These are phyloP conservation scores for Petroica traversi DNA, from an alignment of 2,113 vertebrate species.

Conservation along the genomic window DNA sequence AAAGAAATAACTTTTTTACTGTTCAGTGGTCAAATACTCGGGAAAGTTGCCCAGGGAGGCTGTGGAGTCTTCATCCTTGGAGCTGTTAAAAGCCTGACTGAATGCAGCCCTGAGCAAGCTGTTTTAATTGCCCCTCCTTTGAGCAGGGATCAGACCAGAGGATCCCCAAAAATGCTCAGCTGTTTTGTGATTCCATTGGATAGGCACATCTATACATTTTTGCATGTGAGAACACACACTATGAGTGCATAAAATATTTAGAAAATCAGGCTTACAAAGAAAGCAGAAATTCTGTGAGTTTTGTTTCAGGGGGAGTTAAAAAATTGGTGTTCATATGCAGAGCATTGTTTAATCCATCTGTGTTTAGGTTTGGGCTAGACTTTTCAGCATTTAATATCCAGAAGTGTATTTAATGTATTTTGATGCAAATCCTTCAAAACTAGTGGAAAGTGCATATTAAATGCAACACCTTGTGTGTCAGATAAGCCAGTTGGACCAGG, in stretches of 20 bases:
- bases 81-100: not conserved
- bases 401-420: not conserved
- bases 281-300: not conserved
- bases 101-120: not conserved
- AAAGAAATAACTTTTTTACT: not conserved
- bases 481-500: not conserved
- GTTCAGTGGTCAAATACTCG: not conserved
- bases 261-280: not conserved
- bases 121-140: not conserved
- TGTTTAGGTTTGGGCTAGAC: not conserved
- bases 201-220: not conserved
- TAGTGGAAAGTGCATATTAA: not conserved
- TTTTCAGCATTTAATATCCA: not conserved
- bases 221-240: not conserved
- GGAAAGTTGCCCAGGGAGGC: not conserved
- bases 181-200: not conserved
- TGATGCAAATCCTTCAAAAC: not conserved
- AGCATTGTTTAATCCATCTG: not conserved
- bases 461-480: not conserved
- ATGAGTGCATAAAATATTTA: not conserved
- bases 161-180: not conserved
- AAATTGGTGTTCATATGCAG: fast-evolving
- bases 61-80: not conserved
- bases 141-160: not conserved
- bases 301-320: not conserved